Conservation (phyloP, 2,113 vertebrate species). For the Porphyrio hochstetteri region DNA sequence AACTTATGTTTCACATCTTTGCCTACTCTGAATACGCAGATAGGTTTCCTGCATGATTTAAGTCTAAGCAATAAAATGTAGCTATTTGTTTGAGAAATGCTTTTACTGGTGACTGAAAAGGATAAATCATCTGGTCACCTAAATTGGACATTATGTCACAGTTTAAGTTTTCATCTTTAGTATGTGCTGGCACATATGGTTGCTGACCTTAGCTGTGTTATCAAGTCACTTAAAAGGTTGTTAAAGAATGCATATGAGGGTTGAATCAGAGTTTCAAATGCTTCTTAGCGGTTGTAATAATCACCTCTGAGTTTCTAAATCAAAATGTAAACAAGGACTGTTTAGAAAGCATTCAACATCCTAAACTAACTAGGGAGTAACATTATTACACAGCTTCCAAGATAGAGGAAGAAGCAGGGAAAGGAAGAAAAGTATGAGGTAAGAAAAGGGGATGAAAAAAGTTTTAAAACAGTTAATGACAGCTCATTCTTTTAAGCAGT, state of each 20-base stretch:
- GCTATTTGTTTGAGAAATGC: neutral
- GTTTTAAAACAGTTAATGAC: neutral
- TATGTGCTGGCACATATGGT: neutral
- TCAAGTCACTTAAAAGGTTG: neutral
- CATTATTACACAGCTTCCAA: neutral
- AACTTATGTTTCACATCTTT: neutral
- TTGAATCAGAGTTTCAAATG: neutral
- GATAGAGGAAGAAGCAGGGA: neutral
- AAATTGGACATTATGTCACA: neutral
- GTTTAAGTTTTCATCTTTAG: neutral
- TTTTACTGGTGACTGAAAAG: neutral
- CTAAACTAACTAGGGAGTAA: neutral
- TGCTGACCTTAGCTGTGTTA: neutral
- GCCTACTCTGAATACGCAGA: neutral
- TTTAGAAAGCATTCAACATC: neutral
- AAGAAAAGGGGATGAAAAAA: neutral
- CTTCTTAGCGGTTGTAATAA: neutral
- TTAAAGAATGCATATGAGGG: neutral
- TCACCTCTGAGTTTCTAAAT: neutral
- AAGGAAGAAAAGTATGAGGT: neutral
- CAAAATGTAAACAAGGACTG: neutral
- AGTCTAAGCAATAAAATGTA: neutral
- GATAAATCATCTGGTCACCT: neutral
- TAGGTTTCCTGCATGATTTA: neutral
- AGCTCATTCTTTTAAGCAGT: neutral